Percentiles rank a stretch among this genome's conserved stretches.
Evolutionary conservation across 2,888 invertebrate species (phyloP).

Genomic region (Auanema freiburgensis): DNA sequence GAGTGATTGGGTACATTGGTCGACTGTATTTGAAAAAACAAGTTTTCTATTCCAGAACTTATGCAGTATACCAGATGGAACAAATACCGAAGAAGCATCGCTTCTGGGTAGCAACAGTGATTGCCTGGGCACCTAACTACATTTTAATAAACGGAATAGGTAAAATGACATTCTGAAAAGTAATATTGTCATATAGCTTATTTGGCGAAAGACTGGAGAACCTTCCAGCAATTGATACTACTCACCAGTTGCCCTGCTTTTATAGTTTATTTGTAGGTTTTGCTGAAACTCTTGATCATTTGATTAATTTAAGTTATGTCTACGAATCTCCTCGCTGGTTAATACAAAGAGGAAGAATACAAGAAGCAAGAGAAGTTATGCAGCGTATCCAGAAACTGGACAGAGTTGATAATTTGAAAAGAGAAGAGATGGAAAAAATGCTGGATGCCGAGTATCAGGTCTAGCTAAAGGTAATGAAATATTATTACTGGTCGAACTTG

Average conservation of each 20-base stretch:
- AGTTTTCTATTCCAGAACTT: slow-evolving; percentile 30
- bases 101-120: slow-evolving; percentile 54
- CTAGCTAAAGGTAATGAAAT: not conserved
- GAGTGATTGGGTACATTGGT: slow-evolving; percentile 42
- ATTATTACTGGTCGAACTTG: slow-evolving; percentile 1
- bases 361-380: slow-evolving; percentile 50
- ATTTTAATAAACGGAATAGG: slow-evolving; percentile 41
- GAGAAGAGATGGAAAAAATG: slow-evolving; percentile 44
- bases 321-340: slow-evolving; percentile 57
- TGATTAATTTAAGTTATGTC: slow-evolving; percentile 37
- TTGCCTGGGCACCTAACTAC: slow-evolving; percentile 58
- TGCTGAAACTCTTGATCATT: not conserved
- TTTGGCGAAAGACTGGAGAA: slow-evolving; percentile 51
- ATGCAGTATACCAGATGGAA: slow-evolving; percentile 54
- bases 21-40: not conserved
- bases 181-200: slow-evolving; percentile 27
- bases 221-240: slow-evolving; percentile 44
- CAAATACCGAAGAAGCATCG: slow-evolving; percentile 58
- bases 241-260: slow-evolving; percentile 49
- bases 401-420: slow-evolving; percentile 30
- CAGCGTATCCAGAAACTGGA: slow-evolving; percentile 44
- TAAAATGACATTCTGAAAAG: slow-evolving; percentile 4
- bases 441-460: slow-evolving; percentile 41
- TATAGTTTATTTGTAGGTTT: slow-evolving; percentile 38
- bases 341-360: slow-evolving; percentile 52